These are phyloP conservation scores for Acrocephalus scirpaceus DNA, from an alignment of 2,797 vertebrate species.

Conservation along the genomic window DNA sequence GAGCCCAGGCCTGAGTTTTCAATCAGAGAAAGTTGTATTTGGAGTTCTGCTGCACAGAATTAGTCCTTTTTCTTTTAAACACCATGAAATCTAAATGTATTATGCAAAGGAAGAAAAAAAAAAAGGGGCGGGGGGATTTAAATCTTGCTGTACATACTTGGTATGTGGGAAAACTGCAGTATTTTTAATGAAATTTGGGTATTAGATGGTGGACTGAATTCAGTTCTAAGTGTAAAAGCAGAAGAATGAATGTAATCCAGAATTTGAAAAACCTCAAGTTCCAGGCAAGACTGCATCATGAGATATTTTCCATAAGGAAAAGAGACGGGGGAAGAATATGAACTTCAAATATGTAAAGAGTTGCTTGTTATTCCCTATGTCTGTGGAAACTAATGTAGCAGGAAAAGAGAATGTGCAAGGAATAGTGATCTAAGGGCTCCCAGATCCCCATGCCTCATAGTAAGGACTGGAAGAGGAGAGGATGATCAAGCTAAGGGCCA, in stretches of 20 bases:
- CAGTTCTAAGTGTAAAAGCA: background rate
- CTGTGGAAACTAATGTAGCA: background rate
- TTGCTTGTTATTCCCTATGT: background rate
- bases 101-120: background rate
- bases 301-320: background rate
- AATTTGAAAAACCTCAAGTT: background rate
- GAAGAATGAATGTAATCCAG: background rate
- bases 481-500: background rate
- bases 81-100: background rate
- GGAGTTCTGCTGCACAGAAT: background rate
- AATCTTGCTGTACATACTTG: background rate
- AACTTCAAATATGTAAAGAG: background rate
- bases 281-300: background rate
- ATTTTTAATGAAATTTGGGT: background rate
- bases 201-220: background rate
- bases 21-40: background rate
- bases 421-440: background rate
- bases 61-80: background rate
- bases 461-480: background rate
- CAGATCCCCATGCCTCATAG: background rate
- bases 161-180: background rate
- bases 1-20: background rate
- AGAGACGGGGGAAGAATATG: background rate
- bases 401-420: background rate
- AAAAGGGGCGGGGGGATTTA: fast-evolving